These are phyloP conservation scores for Bufo gargarizans DNA, from an alignment of 2,113 vertebrate genomes.

Conservation along the genomic window DNA sequence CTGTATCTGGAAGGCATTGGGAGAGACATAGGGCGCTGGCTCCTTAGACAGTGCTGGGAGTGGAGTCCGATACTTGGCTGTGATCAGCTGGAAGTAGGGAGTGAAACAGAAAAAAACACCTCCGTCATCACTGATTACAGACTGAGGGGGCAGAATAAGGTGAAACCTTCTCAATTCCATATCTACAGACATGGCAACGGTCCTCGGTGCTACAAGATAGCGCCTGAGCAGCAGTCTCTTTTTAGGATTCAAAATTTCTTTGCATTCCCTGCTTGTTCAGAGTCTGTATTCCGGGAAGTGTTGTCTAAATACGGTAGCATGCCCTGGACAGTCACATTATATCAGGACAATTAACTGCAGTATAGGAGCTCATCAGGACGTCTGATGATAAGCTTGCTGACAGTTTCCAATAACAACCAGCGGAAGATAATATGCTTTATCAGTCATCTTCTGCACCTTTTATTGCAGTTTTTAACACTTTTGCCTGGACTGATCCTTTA, in stretches of 20 bases:
- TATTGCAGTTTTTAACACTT: too few relatives aligned
- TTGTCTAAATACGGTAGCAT: background rate
- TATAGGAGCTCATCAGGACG: too few relatives aligned
- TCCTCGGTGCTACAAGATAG: too few relatives aligned
- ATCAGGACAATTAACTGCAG: background rate
- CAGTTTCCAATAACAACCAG: background rate
- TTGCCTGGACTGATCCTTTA: too few relatives aligned
- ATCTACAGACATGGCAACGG: too few relatives aligned
- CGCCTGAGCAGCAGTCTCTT: too few relatives aligned
- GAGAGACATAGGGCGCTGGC: constrained; percentile 37
- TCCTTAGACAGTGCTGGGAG: constrained; percentile 59
- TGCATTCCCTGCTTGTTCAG: background rate
- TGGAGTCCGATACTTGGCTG: constrained; percentile 34
- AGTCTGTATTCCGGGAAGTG: background rate
- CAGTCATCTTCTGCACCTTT: too few relatives aligned
- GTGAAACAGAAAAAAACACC: background rate
- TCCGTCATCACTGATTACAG: background rate
- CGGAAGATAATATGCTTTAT: background rate
- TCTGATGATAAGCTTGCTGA: background rate
- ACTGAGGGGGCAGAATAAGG: background rate
- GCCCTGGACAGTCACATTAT: background rate
- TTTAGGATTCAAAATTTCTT: background rate
- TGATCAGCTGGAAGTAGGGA: constrained; percentile 45
- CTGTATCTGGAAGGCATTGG: constrained; percentile 54
- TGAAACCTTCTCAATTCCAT: background rate